These are phyloP conservation scores for Therioaphis trifolii DNA, from an alignment of 2,888 invertebrate species.

Conservation along the genomic window DNA sequence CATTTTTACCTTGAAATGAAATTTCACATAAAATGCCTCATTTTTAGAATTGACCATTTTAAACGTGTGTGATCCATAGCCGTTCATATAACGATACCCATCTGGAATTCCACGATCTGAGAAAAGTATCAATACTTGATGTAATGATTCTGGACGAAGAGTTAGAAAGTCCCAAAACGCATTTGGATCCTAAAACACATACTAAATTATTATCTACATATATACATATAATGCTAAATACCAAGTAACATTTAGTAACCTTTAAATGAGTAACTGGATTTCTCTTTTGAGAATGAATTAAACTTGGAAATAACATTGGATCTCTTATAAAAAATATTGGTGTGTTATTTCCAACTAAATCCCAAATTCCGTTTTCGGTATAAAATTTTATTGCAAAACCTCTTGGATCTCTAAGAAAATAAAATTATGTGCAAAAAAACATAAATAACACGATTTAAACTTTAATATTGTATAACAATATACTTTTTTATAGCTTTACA, in stretches of 20 bases:
- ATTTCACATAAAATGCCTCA: conserved; percentile 86
- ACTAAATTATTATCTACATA: conserved; percentile 8
- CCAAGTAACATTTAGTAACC: conserved; percentile 68
- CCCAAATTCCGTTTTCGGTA: conserved; percentile 93
- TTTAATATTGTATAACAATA: neutral
- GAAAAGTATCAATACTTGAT: conserved; percentile 87
- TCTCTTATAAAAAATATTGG: conserved; percentile 94
- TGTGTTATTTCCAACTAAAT: conserved; percentile 92
- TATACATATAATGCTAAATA: too few species aligned
- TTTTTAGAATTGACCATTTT: conserved; percentile 83
- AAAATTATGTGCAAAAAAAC: too few species aligned
- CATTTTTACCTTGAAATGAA: conserved; percentile 81
- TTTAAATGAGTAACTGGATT: conserved; percentile 89
- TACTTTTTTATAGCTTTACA: too few species aligned
- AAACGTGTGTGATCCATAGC: conserved; percentile 94
- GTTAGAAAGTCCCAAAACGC: conserved; percentile 98
- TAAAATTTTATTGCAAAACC: conserved; percentile 97
- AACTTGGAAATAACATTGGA: conserved; percentile 87
- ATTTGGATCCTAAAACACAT: conserved; percentile 86
- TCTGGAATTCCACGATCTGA: conserved; percentile 94
- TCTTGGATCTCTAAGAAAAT: too few species aligned
- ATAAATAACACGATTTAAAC: too few species aligned
- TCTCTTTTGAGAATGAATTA: too few species aligned
- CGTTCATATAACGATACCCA: conserved; percentile 93
- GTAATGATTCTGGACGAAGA: conserved; percentile 86